Evolutionary conservation across 2,888 invertebrate genomes (phyloP).

Genomic region (Myathropa florea): DNA sequence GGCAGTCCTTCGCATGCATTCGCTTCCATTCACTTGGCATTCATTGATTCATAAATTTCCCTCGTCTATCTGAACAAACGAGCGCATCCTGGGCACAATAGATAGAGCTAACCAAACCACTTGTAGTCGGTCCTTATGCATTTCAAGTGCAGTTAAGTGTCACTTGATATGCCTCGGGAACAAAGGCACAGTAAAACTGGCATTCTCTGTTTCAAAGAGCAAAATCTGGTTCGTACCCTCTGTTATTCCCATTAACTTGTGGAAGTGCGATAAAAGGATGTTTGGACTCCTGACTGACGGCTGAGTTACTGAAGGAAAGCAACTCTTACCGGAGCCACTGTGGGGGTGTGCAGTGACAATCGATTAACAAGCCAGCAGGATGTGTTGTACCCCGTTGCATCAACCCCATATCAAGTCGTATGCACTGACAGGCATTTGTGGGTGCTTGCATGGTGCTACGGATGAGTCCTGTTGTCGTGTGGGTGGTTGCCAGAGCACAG

Average conservation of each 20-base stretch:
- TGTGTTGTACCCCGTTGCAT: constrained; percentile 17
- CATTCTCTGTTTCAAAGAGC: constrained; percentile 18
- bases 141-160: constrained; percentile 57
- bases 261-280: constrained; percentile 51
- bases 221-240: constrained; percentile 12
- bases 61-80: not conserved
- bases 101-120: constrained; percentile 3
- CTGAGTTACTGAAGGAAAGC: constrained; percentile 6
- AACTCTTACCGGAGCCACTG: constrained; percentile 1
- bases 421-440: not conserved
- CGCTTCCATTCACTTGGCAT: constrained; percentile 38
- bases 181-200: constrained; percentile 23
- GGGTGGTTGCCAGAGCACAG: not conserved
- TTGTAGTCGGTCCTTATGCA: constrained; percentile 35
- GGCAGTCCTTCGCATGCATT: constrained; percentile 35
- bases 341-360: constrained; percentile 2
- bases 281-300: constrained; percentile 49
- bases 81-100: constrained; percentile 11
- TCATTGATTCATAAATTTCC: constrained; percentile 43
- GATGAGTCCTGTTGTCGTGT: not conserved
- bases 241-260: constrained; percentile 28
- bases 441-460: not conserved
- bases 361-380: constrained; percentile 31
- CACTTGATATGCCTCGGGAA: constrained; percentile 49
- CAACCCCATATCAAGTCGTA: not conserved